Conservation (phyloP, 2,797 vertebrate genomes). For the Pygocentrus nattereri region DNA sequence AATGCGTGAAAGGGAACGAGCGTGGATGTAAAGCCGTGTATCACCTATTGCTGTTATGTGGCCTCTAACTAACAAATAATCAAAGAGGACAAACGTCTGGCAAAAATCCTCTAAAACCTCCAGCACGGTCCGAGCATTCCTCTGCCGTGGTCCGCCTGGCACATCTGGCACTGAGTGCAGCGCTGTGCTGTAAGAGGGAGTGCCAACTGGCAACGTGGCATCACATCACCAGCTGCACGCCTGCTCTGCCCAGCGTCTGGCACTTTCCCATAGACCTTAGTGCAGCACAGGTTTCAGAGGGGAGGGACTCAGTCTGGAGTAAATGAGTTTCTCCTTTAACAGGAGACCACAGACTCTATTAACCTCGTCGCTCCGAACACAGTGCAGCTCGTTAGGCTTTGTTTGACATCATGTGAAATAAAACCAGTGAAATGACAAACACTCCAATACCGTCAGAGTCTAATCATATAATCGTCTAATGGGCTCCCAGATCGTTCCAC, state of each 20-base stretch:
- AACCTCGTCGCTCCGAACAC: conserved; percentile 50
- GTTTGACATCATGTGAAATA: background rate
- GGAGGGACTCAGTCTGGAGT: conserved; percentile 23
- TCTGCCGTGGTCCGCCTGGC: conserved; percentile 27
- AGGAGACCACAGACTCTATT: conserved; percentile 54
- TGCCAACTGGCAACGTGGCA: conserved; percentile 53
- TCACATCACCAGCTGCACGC: conserved; percentile 62
- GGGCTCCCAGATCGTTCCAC: conserved; percentile 58
- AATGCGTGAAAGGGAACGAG: conserved; percentile 18
- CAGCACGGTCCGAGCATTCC: background rate
- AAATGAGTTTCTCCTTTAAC: conserved; percentile 37
- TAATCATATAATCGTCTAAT: conserved; percentile 50
- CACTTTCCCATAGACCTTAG: background rate
- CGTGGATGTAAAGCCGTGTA: background rate
- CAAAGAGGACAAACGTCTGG: background rate
- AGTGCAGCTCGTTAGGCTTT: conserved; percentile 63
- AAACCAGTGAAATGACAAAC: conserved; percentile 37
- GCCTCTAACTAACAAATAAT: background rate
- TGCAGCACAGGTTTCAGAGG: conserved; percentile 9
- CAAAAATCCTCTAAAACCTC: background rate
- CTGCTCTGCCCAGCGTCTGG: conserved; percentile 41
- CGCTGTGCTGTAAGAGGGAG: conserved; percentile 23
- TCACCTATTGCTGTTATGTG: conserved; percentile 4
- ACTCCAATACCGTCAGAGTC: conserved; percentile 56
- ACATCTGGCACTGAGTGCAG: conserved; percentile 56